Evolutionary conservation across 2,888 invertebrate species (phyloP).

Genomic region (Tenthredo distinguenda): DNA sequence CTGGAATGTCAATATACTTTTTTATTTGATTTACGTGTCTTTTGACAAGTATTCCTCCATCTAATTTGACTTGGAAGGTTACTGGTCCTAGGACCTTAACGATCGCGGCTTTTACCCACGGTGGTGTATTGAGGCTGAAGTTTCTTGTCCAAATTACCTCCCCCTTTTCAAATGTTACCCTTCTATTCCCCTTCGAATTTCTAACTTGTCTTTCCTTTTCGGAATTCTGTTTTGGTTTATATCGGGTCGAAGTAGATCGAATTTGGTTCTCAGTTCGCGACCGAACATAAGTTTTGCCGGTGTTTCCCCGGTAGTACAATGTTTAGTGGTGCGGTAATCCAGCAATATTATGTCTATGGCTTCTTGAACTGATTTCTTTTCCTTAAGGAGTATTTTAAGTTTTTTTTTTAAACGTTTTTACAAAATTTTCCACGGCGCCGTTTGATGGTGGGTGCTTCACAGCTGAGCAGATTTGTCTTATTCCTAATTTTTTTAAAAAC

Average conservation of each 20-base stretch:
- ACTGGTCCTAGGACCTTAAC: slow-evolving; percentile 44
- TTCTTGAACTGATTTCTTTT: slow-evolving; percentile 47
- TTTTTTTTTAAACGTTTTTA: slow-evolving; percentile 58
- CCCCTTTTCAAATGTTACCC: neutral
- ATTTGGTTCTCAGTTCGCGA: neutral
- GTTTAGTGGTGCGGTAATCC: slow-evolving; percentile 39
- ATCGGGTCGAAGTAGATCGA: slow-evolving; percentile 6
- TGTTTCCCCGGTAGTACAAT: slow-evolving; percentile 9
- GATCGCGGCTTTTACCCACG: slow-evolving; percentile 41
- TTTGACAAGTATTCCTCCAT: neutral
- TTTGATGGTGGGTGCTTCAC: slow-evolving; percentile 59
- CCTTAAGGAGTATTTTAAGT: slow-evolving; percentile 52
- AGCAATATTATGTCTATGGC: slow-evolving; percentile 41
- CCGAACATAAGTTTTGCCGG: slow-evolving; percentile 16
- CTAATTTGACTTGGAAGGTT: slow-evolving; percentile 38
- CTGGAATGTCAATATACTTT: neutral
- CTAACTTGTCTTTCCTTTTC: neutral
- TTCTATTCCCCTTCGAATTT: neutral
- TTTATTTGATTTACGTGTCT: slow-evolving; percentile 42
- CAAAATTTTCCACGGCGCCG: slow-evolving; percentile 60
- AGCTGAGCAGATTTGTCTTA: slow-evolving; percentile 56
- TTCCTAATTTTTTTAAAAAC: slow-evolving; percentile 56
- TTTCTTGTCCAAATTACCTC: slow-evolving; percentile 40
- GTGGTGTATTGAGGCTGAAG: slow-evolving; percentile 30
- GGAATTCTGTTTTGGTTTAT: neutral